Evolutionary conservation across 2,888 invertebrate species (phyloP), one percentile per base, ranked within the genome.

Genomic region (Doris montereyensis): DNA sequence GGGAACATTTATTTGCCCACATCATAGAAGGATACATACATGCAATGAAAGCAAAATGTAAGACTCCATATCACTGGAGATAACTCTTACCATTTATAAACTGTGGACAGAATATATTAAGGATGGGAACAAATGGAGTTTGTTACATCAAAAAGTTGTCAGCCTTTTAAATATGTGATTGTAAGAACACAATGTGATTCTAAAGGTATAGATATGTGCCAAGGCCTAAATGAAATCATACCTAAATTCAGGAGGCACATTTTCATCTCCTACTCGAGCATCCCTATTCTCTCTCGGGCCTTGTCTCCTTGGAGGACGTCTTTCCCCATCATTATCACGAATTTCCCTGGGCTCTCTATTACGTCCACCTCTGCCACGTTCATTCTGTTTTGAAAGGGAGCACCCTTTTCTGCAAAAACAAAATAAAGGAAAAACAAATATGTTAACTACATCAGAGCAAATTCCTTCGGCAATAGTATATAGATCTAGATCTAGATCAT

Each of bases 241-340:
- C 82, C 82, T 82, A 58, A 81, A 81, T 71, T 84, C 83, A 24
- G 79, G 80, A 10, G 81, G 81, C 34, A 81, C 80, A 81, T 86
- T 87, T 74, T 86, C 87, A 67, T 87, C 87, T 26, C 86, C 81
- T 71, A 71, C 81, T 62, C 74, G 21, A 5, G 21, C 77, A 21
- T 81, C 81, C 35, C 71, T 52, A n/a, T 81, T 74, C 3, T 81
- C 81, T 58, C 74, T 77, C 17, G 70, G 81, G n/a, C 60, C 79
- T 60, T 74, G 77, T 72, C 84, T 67, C 68, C 87, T 81, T 68
- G 83, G 83, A 41, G 86, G 86, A 41, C 86, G 79, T 73, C 84
- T 84, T 24, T 87, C 86, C 26, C 77, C 80, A 73, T 84, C 83
- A 77, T 81, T 79, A 58, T 82, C 80, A 41, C 75, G 57, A 26